phyloP scores from a whole-genome alignment of 2,797 vertebrate genomes.

The Falco rusticolus region DNA sequence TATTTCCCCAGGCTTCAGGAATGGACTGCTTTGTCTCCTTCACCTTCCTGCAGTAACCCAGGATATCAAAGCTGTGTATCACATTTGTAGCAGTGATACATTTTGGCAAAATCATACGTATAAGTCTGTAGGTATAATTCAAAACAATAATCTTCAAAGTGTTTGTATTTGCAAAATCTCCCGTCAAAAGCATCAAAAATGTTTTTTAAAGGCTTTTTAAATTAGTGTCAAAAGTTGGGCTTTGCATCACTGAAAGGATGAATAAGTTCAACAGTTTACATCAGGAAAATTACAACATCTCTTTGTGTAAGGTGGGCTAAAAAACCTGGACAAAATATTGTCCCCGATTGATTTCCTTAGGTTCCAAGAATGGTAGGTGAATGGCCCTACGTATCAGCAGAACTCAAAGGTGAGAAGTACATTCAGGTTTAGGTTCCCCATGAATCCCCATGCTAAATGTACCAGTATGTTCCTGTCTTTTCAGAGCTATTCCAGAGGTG shows the following conservation, averaged over 20 bases:
- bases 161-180: neutral
- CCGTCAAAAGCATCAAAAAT: neutral
- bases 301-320: neutral
- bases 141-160: neutral
- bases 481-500: neutral
- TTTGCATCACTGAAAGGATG: neutral
- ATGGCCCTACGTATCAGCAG: neutral
- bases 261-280: neutral
- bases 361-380: neutral
- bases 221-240: neutral
- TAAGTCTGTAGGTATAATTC: neutral
- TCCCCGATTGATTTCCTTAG: neutral
- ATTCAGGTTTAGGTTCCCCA: neutral
- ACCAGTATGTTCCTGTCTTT: neutral
- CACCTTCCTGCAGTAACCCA: neutral
- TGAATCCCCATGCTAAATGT: neutral
- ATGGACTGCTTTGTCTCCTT: neutral
- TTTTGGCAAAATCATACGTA: neutral
- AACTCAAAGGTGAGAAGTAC: neutral
- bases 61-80: neutral
- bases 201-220: neutral
- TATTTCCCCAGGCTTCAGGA: neutral
- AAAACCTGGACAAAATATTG: neutral
- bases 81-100: neutral
- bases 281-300: neutral